These are phyloP conservation scores for Cyprinodon diabolis DNA, from an alignment of 2,797 vertebrate genomes.

Conservation along the genomic window DNA sequence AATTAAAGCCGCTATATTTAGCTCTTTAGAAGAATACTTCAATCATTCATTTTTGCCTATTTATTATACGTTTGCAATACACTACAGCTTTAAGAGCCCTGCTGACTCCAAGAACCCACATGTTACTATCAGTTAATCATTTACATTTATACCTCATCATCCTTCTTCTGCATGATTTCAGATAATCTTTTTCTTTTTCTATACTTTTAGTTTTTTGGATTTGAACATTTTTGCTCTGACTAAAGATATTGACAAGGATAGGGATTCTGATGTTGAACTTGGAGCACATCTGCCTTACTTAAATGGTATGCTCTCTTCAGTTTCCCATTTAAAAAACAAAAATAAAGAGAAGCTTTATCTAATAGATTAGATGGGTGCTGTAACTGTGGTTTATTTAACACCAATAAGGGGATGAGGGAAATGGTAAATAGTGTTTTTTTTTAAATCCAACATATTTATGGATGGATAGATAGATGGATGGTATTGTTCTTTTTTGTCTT, in stretches of 20 bases:
- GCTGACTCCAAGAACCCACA: not conserved
- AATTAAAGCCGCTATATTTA: not conserved
- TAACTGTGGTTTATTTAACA: no score
- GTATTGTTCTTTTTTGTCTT: no score
- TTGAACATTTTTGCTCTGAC: not conserved
- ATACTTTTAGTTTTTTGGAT: not conserved
- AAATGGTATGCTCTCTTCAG: no score
- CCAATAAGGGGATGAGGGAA: no score
- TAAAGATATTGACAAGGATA: not conserved
- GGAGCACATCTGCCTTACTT: not conserved
- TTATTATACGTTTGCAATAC: not conserved
- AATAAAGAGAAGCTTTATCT: no score
- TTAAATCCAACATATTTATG: no score
- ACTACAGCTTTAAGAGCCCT: not conserved
- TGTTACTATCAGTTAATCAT: not conserved
- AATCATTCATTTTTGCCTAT: not conserved
- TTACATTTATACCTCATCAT: not conserved
- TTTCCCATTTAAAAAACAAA: no score
- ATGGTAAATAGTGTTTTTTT: no score
- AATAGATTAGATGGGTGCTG: no score
- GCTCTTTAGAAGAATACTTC: not conserved
- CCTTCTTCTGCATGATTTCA: not conserved
- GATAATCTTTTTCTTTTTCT: not conserved
- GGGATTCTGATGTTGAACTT: not conserved
- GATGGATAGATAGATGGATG: no score